Evolutionary conservation across 2,113 vertebrate species (phyloP).

Genomic region (Melanerpes formicivorus): DNA sequence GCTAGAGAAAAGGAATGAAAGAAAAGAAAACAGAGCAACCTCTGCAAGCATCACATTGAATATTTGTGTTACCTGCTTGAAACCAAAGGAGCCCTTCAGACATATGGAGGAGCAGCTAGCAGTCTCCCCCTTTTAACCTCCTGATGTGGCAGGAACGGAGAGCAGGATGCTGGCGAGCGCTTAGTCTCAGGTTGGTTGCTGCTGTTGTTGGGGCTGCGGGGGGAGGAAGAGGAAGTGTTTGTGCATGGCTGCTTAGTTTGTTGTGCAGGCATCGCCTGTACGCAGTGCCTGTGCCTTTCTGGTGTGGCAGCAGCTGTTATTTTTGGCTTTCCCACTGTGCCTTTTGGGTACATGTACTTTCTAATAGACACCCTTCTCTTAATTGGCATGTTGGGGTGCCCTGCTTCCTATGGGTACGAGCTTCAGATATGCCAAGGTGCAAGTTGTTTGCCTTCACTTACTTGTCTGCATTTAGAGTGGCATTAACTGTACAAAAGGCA

Average conservation of each 20-base stretch:
- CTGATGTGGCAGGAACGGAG: constrained; percentile 29
- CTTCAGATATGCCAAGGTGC: not conserved
- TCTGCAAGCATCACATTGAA: not conserved
- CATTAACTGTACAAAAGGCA: not conserved
- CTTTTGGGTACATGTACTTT: not conserved
- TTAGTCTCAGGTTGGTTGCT: constrained; percentile 31
- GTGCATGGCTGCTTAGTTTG: constrained; percentile 24
- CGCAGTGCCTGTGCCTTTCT: not conserved
- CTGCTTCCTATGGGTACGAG: not conserved
- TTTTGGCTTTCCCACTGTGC: constrained; percentile 33
- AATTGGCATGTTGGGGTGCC: not conserved
- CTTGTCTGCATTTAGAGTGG: not conserved
- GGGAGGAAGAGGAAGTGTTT: constrained; percentile 40
- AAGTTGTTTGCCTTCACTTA: not conserved
- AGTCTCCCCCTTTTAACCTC: not conserved
- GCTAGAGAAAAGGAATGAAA: not conserved
- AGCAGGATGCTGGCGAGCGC: not conserved
- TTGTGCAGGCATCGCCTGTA: constrained; percentile 15
- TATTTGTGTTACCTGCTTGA: not conserved
- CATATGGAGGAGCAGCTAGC: not conserved
- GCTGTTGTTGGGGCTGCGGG: not conserved
- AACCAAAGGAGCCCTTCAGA: not conserved
- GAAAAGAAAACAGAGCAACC: not conserved
- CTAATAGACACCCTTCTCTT: not conserved
- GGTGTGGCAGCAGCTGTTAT: constrained; percentile 62